These are phyloP conservation scores for Drosophila borealis DNA, from an alignment of 2,888 invertebrate species.

Conservation along the genomic window DNA sequence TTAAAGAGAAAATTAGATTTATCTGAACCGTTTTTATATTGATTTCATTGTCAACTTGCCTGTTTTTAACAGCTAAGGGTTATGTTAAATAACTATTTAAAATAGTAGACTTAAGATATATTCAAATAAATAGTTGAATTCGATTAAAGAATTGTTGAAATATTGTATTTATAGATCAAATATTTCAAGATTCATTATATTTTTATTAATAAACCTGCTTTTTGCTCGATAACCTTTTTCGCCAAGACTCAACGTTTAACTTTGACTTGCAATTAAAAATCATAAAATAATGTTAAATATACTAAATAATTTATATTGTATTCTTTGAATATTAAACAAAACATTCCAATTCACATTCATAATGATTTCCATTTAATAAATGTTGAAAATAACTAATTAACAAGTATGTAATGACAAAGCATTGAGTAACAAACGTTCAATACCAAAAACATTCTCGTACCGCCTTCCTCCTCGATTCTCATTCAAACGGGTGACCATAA, in stretches of 20 bases:
- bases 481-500: constrained; percentile 24
- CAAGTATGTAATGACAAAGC: constrained; percentile 11
- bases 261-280: neutral
- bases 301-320: neutral
- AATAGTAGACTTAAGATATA: neutral
- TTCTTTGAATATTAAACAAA: constrained; percentile 16
- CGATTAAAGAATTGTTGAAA: constrained; percentile 4
- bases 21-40: constrained; percentile 1
- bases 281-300: neutral
- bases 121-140: neutral
- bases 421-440: constrained; percentile 11
- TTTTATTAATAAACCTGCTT: constrained; percentile 17
- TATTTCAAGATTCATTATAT: neutral
- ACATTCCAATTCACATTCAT: neutral
- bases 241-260: neutral
- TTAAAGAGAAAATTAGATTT: neutral
- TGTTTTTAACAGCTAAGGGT: constrained; percentile 7
- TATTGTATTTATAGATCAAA: neutral
- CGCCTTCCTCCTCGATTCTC: constrained; percentile 42
- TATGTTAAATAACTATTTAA: constrained; percentile 4
- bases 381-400: constrained; percentile 4
- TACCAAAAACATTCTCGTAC: too few relatives aligned
- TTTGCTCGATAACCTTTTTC: constrained; percentile 1
- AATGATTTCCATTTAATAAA: too few relatives aligned
- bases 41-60: neutral